Base-by-base conservation (phyloP, 1,140 invertebrate species). In the Cephus cinctus region DNA sequence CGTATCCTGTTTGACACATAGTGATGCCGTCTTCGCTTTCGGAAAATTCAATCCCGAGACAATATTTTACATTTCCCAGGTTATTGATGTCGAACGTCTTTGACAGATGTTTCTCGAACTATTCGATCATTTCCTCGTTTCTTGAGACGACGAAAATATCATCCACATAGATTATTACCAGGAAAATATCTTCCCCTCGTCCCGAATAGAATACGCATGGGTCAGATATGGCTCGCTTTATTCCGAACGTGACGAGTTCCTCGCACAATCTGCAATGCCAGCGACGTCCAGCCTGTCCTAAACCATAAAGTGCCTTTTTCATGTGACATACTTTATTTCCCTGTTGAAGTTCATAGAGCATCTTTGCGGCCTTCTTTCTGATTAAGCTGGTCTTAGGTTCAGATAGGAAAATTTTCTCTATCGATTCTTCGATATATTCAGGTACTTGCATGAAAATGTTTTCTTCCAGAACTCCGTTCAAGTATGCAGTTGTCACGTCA, bases 101-200 rank as follows among this genome's bases (percentile, higher is more conserved):
- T 96, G 73, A 46, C 88, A 88, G 65, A 92, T 94, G 75, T 97
- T 97, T 9, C 95, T 75, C 20, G 97, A 92, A 63, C 86, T 84
- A 69, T 96, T 96, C 4, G 94, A 94, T 89, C 98, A 95, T 25
- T 87, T 85, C 35, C 96, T 89, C 76, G 97, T 53, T 19, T 12
- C 42, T 44, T 14, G 31, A 5, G 2, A 39, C 49, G 11, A 56
- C 36, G 4, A 66, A 34, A 8, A 42, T 54, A 47, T 57, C 59
- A 32, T 60, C 57, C 3, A 62, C 47, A 27, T 57, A 54, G 2
- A 65, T 16, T 15, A 36, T 38, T 3, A 63, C 2, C 4, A 58
- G 40, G 8, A 50, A 34, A 2, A 39, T 22, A 19, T 41, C 22
- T 19, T 41, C 19, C 1, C 58, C 53, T 9, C 35, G 12, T 12